Evolutionary conservation across 2,888 invertebrate genomes (phyloP), one percentile per base, ranked within the genome.

Genomic region (Agonopterix heracliana): DNA sequence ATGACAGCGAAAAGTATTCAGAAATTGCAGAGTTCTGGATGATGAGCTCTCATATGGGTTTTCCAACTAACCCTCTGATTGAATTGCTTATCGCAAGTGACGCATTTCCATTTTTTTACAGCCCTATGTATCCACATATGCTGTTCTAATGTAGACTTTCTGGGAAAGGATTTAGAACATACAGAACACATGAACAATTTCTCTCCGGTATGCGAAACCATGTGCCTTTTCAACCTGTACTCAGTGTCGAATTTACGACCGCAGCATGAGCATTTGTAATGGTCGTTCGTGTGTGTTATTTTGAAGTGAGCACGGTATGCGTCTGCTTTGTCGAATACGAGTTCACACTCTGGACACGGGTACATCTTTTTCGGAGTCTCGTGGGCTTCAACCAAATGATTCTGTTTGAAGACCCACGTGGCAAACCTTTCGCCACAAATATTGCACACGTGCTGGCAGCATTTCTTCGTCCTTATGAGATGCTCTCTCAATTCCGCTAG

Each of bases 201-300:
- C 17, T 67, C 66, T n/a, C 67, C 71, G 1, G 74, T 71, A 53
- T 81, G 81, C n/a, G 68, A 69, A 40, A 71, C 66, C 64, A 74
- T 67, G 50, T 81, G 81, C 26, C 68, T 67, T 36, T 71, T 71
- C 45, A 81, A 54, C 49, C 70, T 72, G 34, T 71, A 68, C 51
- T 76, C 75, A 2, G 67, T 63, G 52, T 68, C 71, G 48, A 75
- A 81, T 47, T 66, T 67, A 4, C 66, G 66, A 1, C 66, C 61
- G 51, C 60, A 60, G 36, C 52, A 54, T 0, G 51, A 38, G 42
- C 62, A 63, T 26, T 48, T 14, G n/a, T 47, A 50, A 14, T 55
- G 56, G 7, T 61, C 44, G 8, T 51, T 52, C 1, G 60, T 59
- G 44, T 69, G 69, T 7, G 49, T 36, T 7, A 59, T 49, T 34